Percentiles rank a stretch among this genome's conserved stretches.
Evolutionary conservation across 2,888 invertebrate genomes (phyloP).

Genomic region (Mesorhabditis sp.): DNA sequence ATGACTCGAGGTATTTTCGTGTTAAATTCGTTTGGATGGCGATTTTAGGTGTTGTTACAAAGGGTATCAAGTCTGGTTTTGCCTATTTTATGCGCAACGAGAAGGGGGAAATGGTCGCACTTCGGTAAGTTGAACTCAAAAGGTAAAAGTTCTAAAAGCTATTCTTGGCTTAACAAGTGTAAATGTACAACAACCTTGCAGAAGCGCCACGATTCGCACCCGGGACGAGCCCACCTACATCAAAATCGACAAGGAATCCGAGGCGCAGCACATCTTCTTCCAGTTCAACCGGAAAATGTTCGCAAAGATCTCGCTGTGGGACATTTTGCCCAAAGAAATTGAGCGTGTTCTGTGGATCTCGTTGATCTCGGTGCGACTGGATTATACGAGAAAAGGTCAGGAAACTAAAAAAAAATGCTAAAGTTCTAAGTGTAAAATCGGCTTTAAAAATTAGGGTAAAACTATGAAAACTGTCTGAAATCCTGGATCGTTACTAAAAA

Average conservation of each 20-base stretch:
- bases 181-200: neutral
- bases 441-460: neutral
- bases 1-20: neutral
- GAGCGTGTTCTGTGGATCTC: neutral
- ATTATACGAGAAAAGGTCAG: constrained; percentile 4
- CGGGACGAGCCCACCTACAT: constrained; percentile 1
- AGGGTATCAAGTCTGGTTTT: neutral
- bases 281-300: neutral
- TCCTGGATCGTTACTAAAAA: neutral
- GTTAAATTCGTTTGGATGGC: neutral
- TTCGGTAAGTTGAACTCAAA: neutral
- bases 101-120: neutral
- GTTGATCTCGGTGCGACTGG: neutral
- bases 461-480: no score
- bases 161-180: neutral
- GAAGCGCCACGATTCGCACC: neutral
- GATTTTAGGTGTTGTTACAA: constrained; percentile 1
- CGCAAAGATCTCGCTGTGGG: neutral
- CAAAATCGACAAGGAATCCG: neutral
- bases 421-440: neutral
- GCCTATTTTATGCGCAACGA: neutral
- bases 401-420: neutral
- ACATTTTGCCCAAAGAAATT: neutral
- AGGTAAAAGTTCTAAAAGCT: neutral
- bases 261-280: neutral